Evolutionary conservation across 2,113 vertebrate species (phyloP).

Genomic region (Stomatorhinus ivindoensis): DNA sequence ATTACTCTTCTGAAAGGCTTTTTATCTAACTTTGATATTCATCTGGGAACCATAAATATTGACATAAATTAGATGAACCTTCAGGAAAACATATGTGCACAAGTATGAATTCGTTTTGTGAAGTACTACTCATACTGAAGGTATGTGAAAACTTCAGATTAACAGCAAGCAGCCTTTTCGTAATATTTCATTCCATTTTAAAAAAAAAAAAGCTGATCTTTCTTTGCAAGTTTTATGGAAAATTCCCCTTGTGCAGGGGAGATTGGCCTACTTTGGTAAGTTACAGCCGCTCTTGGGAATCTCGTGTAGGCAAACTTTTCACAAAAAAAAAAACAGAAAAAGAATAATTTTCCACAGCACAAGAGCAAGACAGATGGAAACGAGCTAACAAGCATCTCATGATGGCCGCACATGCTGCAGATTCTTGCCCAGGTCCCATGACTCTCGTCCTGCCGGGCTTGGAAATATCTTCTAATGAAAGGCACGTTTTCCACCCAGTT

Average conservation of each 20-base stretch:
- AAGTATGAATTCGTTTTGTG: neutral
- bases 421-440: constrained; percentile 44
- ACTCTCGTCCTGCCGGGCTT: constrained; percentile 39
- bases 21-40: neutral
- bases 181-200: neutral
- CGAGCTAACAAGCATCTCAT: constrained; percentile 12
- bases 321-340: neutral
- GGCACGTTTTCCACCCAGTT: constrained; percentile 49
- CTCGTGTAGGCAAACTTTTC: neutral
- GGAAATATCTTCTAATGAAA: constrained; percentile 44
- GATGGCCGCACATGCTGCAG: constrained; percentile 17
- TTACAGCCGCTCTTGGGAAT: neutral
- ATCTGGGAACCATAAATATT: neutral
- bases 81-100: neutral
- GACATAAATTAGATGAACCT: neutral
- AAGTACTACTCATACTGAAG: neutral
- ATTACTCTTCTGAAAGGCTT: neutral
- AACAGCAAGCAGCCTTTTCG: neutral
- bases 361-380: neutral
- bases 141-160: neutral
- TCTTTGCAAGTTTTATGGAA: neutral
- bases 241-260: neutral
- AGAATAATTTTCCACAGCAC: neutral
- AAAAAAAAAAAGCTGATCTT: neutral
- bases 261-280: neutral